phyloP scores from a whole-genome alignment of 2,888 invertebrate species.

The Kryphioiulus occultus region DNA sequence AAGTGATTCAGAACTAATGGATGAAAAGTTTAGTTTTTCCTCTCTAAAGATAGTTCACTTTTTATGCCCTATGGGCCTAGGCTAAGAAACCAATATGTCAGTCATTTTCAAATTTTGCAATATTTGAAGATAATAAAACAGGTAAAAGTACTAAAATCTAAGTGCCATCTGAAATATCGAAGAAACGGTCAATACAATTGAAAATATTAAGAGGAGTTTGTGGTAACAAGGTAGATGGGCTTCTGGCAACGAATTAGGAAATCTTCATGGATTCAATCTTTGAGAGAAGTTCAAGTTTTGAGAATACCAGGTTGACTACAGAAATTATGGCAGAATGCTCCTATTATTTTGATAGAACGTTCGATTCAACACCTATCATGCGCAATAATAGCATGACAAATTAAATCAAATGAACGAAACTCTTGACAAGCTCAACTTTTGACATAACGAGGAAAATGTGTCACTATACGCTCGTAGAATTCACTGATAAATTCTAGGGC shows the following conservation, averaged over 20 bases:
- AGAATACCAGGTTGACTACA: not conserved
- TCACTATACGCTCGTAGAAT: not conserved
- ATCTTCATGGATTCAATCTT: not conserved
- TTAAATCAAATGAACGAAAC: not conserved
- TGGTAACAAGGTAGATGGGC: not conserved
- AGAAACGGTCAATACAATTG: too few species aligned
- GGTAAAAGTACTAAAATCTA: not conserved
- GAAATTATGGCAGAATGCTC: not conserved
- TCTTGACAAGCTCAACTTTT: constrained; percentile 18
- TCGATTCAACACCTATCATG: not conserved
- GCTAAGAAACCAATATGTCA: not conserved
- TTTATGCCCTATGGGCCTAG: not conserved
- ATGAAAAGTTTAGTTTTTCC: not conserved
- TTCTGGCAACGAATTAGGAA: not conserved
- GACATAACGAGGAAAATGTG: not conserved
- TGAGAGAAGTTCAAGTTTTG: too few species aligned
- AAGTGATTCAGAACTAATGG: constrained; percentile 18
- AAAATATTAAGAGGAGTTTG: too few species aligned
- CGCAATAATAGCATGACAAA: not conserved
- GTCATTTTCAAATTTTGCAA: not conserved
- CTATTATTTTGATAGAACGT: not conserved
- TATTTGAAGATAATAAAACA: not conserved
- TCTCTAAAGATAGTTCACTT: not conserved
- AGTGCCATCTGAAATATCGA: too few species aligned
- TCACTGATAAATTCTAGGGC: not conserved